Percentiles rank a stretch among this genome's conserved stretches.
These are phyloP conservation scores for Phataginus tetradactyla DNA, from an alignment of 2,797 vertebrate species.

Conservation along the genomic window DNA sequence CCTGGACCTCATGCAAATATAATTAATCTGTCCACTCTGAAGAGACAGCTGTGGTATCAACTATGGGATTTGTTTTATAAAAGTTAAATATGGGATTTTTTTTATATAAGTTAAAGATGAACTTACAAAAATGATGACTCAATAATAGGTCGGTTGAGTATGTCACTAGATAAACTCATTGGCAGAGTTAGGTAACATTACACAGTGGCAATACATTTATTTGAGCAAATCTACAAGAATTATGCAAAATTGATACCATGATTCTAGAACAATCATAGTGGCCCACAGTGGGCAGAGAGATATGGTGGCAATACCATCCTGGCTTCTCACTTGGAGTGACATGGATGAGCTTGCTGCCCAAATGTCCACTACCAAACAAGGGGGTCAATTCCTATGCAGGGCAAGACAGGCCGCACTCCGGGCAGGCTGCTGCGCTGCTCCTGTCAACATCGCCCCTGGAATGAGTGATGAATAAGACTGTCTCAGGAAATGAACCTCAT, in stretches of 20 bases:
- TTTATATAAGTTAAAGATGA: slow-evolving; percentile 42
- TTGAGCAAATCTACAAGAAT: slow-evolving; percentile 25
- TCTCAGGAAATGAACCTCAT: background rate
- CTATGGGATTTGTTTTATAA: slow-evolving; percentile 25
- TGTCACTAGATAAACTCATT: slow-evolving; percentile 11
- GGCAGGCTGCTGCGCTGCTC: background rate
- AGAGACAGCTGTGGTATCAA: background rate
- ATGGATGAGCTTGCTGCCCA: background rate
- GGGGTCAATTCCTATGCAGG: background rate
- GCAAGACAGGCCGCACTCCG: background rate
- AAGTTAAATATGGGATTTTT: slow-evolving; percentile 54
- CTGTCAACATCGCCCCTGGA: background rate
- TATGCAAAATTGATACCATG: slow-evolving; percentile 28
- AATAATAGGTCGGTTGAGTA: slow-evolving; percentile 14
- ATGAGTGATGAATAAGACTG: background rate
- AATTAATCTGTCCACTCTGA: slow-evolving; percentile 57
- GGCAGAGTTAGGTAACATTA: slow-evolving; percentile 30
- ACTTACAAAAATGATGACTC: slow-evolving; percentile 47
- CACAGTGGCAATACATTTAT: background rate
- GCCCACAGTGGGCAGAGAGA: background rate
- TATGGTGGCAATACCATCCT: background rate
- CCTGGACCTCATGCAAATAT: slow-evolving; percentile 30
- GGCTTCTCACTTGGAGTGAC: background rate
- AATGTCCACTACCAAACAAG: background rate
- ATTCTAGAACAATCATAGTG: background rate